Base-by-base conservation (phyloP, 2,113 vertebrate genomes). In the Tretioscincus oriximinensis region DNA sequence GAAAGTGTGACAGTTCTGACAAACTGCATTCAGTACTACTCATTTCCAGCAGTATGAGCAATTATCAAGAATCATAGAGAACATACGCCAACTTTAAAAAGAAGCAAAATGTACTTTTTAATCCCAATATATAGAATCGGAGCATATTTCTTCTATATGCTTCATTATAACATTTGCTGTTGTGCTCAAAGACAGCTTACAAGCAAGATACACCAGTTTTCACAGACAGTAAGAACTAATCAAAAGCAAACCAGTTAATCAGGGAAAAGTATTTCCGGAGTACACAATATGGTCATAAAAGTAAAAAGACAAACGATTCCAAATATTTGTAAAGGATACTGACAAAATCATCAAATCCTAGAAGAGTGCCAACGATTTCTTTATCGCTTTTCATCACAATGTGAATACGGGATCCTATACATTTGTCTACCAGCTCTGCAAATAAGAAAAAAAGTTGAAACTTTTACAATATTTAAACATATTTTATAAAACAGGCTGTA, bases 271-370 rank as follows among this genome's bases (percentile, higher is more conserved):
- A 14, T 58, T 58, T 54, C 5, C 16, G 16, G 51, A 54, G 51
- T 54, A 54, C 12, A 14, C 10, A 14, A 14, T 2, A 12, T 54
- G 12, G 47, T 6, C 47, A 49, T 49, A 69, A 20, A 61, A 72
- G n/a, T 12, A 60, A 63, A 41, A 35, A 1, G 11, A 29, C 4
- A 73, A 70, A 0, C 1, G 24, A 6, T 22, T 54, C 3, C 31
- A 28, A 45, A 16, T 14, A 1, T 45, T 26, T 1, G 45, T 5
- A 92, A 96, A 99, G 96, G 97, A 99, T 99, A 99, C 97, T 99
- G 95, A 99, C 98, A 75, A 99, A 99, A 88, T 99, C 98, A 78
- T 99, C 98, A 58, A 98, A 98, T 4, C 96, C 97, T 54, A 97
- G 90, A 73, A 98, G 92, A 0, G 96, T 98, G n/a, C 97, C 97